Evolutionary conservation across 2,797 vertebrate genomes (phyloP).

Genomic region (Coregonus ussuriensis): DNA sequence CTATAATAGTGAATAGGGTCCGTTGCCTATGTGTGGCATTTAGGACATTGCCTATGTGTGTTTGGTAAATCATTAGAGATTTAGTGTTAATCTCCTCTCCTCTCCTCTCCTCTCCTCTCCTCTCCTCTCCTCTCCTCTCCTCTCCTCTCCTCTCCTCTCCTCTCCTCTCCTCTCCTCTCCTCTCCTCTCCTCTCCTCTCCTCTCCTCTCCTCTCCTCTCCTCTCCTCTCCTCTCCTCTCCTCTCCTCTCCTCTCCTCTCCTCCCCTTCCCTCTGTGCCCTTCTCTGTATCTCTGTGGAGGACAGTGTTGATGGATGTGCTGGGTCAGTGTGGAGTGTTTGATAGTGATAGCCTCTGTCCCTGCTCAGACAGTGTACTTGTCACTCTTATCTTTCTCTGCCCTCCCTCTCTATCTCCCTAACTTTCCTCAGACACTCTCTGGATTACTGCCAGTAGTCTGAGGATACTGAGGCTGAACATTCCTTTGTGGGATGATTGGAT

Average conservation of each 20-base stretch:
- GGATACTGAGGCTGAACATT: neutral
- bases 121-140: slow-evolving; percentile 5
- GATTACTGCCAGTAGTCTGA: slow-evolving; percentile 34
- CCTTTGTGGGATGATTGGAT: neutral
- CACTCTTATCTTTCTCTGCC: slow-evolving; percentile 35
- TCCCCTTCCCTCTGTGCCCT: neutral
- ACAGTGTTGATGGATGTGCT: slow-evolving; percentile 60
- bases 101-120: neutral
- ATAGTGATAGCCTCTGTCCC: slow-evolving; percentile 67
- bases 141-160: too few relatives aligned
- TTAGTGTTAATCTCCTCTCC: neutral
- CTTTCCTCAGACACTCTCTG: slow-evolving; percentile 13
- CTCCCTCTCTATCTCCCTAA: slow-evolving; percentile 7
- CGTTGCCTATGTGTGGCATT: neutral
- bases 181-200: too few relatives aligned
- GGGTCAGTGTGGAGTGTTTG: slow-evolving; percentile 56
- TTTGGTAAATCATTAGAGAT: neutral
- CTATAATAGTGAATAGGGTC: slow-evolving; percentile 47
- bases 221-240: slow-evolving; percentile 1
- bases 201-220: neutral
- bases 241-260: neutral
- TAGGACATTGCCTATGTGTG: neutral
- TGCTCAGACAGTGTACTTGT: slow-evolving; percentile 48
- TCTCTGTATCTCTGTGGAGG: slow-evolving; percentile 17
- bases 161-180: too few relatives aligned